Evolutionary conservation across 2,113 vertebrate genomes (phyloP), one percentile per base, ranked within the genome.

Genomic region (Nerophis lumbriciformis): DNA sequence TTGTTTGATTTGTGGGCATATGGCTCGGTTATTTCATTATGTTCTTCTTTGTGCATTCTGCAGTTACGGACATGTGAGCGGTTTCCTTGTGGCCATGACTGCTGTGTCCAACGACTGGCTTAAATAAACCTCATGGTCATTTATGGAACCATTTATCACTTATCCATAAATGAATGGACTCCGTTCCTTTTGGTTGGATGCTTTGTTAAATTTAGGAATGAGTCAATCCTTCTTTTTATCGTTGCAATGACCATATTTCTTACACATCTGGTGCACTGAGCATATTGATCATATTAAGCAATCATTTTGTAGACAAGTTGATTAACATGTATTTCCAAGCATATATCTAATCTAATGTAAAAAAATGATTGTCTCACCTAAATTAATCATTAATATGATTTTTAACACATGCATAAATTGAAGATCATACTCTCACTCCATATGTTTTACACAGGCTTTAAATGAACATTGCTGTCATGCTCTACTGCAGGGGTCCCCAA

Each of bases 1-100:
- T 28, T 28, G 28, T 28, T 28, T 28, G 28, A 28, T 28, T 28
- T 28, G 28, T 28, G 28, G 28, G 28, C 28, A 28, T 28, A 28
- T 28, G 28, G 28, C 8, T 19, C 7, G 5, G 16, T 16, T n/a
- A 7, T 55, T 39, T 57, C 6, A 42, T n/a, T 13, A 42, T 59
- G 12, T 73, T 38, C 81, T 19, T 71, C 37, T 48, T 77, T 85
- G 82, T 78, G 45, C 49, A 64, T 69, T 66, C 65, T 55, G 45
- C 69, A 69, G 70, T 35, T 62, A 8, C 57, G 51, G 21, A 66
- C 64, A 76, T 37, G 1, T 60, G 63, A 66, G 19, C 55, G 59
- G 19, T 49, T 55, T 42, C 61, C 42, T 28, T n/a, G 21, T 35
- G 52, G 63, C 53, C 47, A 53, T 66, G 60, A 37, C 59, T 12